These are phyloP conservation scores for Yoshiicerus persimilis DNA, from an alignment of 1,140 invertebrate genomes.

Conservation along the genomic window DNA sequence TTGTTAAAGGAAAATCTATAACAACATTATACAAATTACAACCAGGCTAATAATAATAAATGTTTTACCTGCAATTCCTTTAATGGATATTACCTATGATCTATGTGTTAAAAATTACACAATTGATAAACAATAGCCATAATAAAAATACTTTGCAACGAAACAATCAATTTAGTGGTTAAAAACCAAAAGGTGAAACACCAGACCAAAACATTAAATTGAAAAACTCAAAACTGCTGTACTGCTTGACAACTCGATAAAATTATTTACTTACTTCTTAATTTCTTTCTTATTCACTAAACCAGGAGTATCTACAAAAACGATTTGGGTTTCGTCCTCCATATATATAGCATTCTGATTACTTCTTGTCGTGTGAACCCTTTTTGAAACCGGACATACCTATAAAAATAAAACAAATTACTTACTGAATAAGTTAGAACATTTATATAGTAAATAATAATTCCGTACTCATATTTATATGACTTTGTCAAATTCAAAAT, in stretches of 20 bases:
- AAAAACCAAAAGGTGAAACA: neutral
- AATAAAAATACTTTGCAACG: neutral
- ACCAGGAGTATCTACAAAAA: slow-evolving; percentile 86
- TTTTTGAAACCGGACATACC: slow-evolving; percentile 82
- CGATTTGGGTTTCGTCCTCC: slow-evolving; percentile 74
- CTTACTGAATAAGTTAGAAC: slow-evolving; percentile 7
- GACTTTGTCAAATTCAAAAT: no score
- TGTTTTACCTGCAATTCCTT: neutral
- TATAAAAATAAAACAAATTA: slow-evolving; percentile 54
- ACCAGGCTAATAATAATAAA: neutral
- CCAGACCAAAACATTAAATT: no score
- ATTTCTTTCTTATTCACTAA: slow-evolving; percentile 67
- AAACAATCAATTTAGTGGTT: neutral
- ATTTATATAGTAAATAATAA: no score
- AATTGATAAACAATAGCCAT: neutral
- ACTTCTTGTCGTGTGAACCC: slow-evolving; percentile 84
- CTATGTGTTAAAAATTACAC: neutral
- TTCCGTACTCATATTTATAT: no score
- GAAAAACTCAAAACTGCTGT: no score
- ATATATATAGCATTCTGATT: slow-evolving; percentile 71
- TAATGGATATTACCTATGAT: neutral
- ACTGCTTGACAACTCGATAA: no score
- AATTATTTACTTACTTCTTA: slow-evolving; percentile 60
- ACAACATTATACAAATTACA: slow-evolving; percentile 28
- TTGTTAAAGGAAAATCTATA: slow-evolving; percentile 57